Conservation (phyloP, 37 sponge, comb jelly and placozoan species). For the Corticium candelabrum region DNA sequence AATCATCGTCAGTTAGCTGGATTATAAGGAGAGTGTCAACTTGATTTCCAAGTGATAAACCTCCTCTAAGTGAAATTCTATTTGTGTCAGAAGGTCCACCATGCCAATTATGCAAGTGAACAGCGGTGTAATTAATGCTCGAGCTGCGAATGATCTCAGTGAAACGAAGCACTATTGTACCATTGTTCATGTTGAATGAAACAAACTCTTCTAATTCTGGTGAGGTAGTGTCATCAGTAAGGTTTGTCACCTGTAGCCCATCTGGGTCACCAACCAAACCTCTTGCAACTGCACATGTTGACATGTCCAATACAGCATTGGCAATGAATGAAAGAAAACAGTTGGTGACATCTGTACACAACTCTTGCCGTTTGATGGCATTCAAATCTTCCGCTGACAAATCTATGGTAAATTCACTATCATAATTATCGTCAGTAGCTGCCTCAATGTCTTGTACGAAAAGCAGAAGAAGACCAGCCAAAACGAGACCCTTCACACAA, state of each 20-base stretch:
- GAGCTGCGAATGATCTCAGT: conserved; percentile 12
- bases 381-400: conserved; percentile 38
- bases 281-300: too few species aligned
- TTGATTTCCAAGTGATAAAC: background rate
- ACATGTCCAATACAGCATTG: background rate
- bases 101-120: conserved; percentile 8
- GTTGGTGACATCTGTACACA: conserved; percentile 38
- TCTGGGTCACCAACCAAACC: background rate
- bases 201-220: conserved; percentile 11
- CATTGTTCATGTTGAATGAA: conserved; percentile 9
- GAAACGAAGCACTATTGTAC: conserved; percentile 11
- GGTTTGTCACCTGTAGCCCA: background rate
- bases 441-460: too few species aligned
- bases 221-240: background rate
- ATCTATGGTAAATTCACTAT: conserved; percentile 24
- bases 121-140: conserved; percentile 12
- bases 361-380: conserved; percentile 46
- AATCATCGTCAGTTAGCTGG: conserved; percentile 14
- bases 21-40: conserved; percentile 28
- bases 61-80: background rate
- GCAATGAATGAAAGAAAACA: conserved; percentile 13
- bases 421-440: conserved; percentile 12
- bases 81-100: background rate
- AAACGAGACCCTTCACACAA: too few species aligned
- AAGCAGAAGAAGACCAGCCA: too few species aligned